Evolutionary conservation across 92 coral and sea anemone species (phyloP).

Genomic region (Zoanthus sansibaricus): DNA sequence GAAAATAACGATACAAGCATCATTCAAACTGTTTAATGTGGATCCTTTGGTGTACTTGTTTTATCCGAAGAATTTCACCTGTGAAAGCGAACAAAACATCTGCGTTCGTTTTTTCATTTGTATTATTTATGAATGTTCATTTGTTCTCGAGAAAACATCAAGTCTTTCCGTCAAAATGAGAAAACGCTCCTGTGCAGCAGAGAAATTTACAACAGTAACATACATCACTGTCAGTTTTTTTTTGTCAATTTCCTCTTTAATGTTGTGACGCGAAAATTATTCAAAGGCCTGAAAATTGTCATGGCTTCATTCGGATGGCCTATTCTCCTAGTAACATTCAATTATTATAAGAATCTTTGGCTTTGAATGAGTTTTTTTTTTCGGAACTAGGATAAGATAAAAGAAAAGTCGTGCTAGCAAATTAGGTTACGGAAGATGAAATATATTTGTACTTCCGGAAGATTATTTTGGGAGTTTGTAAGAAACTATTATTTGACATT

Average conservation of each 20-base stretch:
- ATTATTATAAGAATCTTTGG: constrained; percentile 33
- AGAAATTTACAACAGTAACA: constrained; percentile 39
- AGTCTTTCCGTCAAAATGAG: constrained; percentile 34
- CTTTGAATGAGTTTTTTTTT: constrained; percentile 10
- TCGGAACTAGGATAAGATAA: not conserved
- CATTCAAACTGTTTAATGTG: constrained; percentile 42
- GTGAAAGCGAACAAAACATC: constrained; percentile 51
- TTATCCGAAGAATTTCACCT: constrained; percentile 43
- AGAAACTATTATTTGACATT: not conserved
- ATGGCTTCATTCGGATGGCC: constrained; percentile 49
- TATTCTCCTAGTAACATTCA: constrained; percentile 54
- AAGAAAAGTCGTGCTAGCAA: not conserved
- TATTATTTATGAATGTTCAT: constrained; percentile 55
- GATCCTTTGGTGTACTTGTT: constrained; percentile 36
- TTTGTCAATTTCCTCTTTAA: constrained; percentile 39
- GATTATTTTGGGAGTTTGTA: constrained; percentile 16
- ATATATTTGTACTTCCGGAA: constrained; percentile 31
- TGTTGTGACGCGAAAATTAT: constrained; percentile 28
- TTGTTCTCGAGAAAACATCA: constrained; percentile 41
- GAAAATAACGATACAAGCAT: constrained; percentile 4
- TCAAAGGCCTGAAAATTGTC: constrained; percentile 27
- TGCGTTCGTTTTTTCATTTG: constrained; percentile 50
- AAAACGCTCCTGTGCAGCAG: constrained; percentile 20
- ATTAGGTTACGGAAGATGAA: constrained; percentile 2
- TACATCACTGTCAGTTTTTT: not conserved